Evolutionary conservation across 1,140 invertebrate genomes (phyloP), one percentile per base, ranked within the genome.

Genomic region (Drosophila hydei): DNA sequence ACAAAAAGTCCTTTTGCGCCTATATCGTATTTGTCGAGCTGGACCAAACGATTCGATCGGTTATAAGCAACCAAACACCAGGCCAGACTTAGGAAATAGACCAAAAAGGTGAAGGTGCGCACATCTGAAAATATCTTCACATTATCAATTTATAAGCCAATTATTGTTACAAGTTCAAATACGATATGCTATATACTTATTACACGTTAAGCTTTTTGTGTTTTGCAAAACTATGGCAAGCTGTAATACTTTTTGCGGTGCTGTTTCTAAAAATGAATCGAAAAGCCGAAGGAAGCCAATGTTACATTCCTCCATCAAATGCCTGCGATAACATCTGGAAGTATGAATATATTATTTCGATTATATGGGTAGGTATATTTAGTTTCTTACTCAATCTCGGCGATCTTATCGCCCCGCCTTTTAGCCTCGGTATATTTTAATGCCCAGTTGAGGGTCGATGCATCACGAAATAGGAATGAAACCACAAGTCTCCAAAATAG

Each of bases 231-330:
- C 48, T 36, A 84, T 77, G 2, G 60, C 76, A 0, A 84, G 64
- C n/a, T 85, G 80, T 23, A 84, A 36, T 33, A 84, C 65, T 60
- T 85, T 84, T 45, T 84, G 80, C 0, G 80, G 80, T 6, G 77
- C 65, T 0, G 77, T 74, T 51, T 85, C 80, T 27, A 87, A 27
- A 30, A 85, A 87, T 16, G 74, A 77, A 42, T 85, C 80, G 27
- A 85, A 87, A 2, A 85, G 70, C 6, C 77, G 64, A 4, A 85
- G 59, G n/a, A 85, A 87, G 6, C 80, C 77, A n/a, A 85, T 81
- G 61, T 85, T 80, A 11, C 81, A 87, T 18, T 87, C 81, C 40
- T 87, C 77, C 38, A 70, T 69, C 9, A 71, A 16, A 4, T 75
- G 38, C 16, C 69, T 61, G 33, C 59, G 64, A 30, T 87, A 77